Conservation (phyloP, 2,888 invertebrate species). For the Zhuqinia jingwanae region DNA sequence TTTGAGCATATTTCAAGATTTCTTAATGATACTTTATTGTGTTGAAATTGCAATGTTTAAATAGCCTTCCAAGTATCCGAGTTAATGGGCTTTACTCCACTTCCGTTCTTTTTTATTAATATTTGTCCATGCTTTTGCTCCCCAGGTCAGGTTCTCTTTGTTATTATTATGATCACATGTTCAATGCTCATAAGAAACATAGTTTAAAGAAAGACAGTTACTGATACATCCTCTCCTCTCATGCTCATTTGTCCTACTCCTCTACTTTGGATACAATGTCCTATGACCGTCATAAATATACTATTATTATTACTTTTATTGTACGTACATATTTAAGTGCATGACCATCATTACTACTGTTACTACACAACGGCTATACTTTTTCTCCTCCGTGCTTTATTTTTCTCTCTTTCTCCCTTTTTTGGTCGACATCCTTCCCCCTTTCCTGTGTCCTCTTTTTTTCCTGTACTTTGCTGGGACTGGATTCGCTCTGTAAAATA, state of each 20-base stretch:
- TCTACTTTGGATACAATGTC: neutral
- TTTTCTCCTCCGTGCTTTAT: no score
- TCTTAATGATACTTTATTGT: no score
- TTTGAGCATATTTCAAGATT: no score
- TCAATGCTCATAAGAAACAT: neutral
- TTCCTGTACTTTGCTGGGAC: no score
- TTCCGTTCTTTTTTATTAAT: neutral
- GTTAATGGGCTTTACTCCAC: neutral
- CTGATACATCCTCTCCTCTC: neutral
- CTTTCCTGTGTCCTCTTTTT: constrained; percentile 64
- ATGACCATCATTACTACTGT: constrained; percentile 37
- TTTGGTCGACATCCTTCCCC: constrained; percentile 47
- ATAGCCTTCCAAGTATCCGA: neutral
- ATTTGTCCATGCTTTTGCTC: neutral
- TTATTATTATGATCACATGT: neutral
- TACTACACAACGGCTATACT: neutral
- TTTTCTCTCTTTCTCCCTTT: neutral
- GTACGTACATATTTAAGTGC: neutral
- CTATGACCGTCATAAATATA: constrained; percentile 39
- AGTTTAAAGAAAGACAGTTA: neutral
- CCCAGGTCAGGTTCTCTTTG: constrained; percentile 1
- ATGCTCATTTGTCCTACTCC: no score
- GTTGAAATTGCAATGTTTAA: no score
- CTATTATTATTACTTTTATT: neutral
- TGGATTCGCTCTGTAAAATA: constrained; percentile 22